phyloP scores from a whole-genome alignment of 2,888 invertebrate species.

The Latrodectus elegans region DNA sequence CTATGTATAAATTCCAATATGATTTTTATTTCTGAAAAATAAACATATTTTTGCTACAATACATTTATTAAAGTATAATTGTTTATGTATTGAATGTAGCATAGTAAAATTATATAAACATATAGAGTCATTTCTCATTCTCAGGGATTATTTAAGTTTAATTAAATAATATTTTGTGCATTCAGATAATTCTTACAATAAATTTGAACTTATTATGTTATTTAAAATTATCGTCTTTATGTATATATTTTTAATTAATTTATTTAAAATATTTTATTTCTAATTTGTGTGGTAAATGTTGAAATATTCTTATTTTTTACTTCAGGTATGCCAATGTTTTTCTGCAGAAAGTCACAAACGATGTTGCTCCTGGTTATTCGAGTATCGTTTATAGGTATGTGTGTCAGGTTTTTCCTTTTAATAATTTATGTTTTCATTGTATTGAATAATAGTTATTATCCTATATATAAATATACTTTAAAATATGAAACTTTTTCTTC shows the following conservation, averaged over 20 bases:
- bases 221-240: neutral
- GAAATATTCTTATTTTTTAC: neutral
- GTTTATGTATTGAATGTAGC: too few species aligned
- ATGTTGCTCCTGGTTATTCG: conserved; percentile 90
- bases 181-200: too few species aligned
- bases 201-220: too few species aligned
- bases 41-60: too few species aligned
- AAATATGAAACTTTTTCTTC: neutral
- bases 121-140: too few species aligned
- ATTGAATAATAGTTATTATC: neutral
- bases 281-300: too few species aligned
- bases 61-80: too few species aligned
- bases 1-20: too few species aligned
- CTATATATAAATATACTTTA: neutral
- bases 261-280: neutral
- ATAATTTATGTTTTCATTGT: neutral
- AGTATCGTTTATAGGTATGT: conserved; percentile 80
- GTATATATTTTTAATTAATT: neutral
- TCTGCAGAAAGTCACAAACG: conserved; percentile 88
- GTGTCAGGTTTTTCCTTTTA: neutral
- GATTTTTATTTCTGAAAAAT: too few species aligned
- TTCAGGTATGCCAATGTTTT: conserved; percentile 84
- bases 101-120: too few species aligned
- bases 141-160: too few species aligned
- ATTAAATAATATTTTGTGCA: too few species aligned